phyloP scores from a whole-genome alignment of 2,888 invertebrate genomes.

The Myathropa florea region DNA sequence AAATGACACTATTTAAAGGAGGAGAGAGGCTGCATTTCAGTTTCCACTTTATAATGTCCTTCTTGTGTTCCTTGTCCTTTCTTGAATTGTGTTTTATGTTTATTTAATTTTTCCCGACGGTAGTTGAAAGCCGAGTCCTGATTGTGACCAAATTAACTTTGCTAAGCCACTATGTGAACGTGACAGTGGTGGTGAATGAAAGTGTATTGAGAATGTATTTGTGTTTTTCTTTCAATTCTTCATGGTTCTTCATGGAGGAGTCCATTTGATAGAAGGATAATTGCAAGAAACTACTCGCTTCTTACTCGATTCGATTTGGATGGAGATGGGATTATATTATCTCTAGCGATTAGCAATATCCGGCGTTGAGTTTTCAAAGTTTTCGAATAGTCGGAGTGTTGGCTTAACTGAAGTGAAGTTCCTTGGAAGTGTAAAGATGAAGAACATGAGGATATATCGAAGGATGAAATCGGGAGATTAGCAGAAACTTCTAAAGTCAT shows the following conservation, averaged over 20 bases:
- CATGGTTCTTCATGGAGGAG: background rate
- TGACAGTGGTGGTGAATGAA: no score
- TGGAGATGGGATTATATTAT: background rate
- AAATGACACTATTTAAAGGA: constrained; percentile 18
- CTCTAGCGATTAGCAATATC: background rate
- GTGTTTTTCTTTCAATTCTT: background rate
- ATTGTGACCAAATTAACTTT: background rate
- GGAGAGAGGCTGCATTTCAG: background rate
- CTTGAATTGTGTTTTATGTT: constrained; percentile 15
- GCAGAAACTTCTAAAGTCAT: background rate
- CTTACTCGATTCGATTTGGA: background rate
- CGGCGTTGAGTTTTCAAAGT: background rate
- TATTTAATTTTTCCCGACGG: constrained; percentile 14
- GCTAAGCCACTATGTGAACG: background rate
- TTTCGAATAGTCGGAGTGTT: background rate
- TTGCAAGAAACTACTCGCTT: background rate
- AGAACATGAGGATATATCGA: background rate
- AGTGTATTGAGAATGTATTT: background rate
- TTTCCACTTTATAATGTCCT: background rate
- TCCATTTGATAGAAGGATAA: background rate
- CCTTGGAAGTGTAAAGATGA: background rate
- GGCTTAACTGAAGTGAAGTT: background rate
- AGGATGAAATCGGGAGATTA: background rate
- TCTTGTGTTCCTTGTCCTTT: background rate
- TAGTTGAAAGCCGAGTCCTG: background rate